phyloP scores from a whole-genome alignment of 2,888 invertebrate species.

The Limnephilus rhombicus region DNA sequence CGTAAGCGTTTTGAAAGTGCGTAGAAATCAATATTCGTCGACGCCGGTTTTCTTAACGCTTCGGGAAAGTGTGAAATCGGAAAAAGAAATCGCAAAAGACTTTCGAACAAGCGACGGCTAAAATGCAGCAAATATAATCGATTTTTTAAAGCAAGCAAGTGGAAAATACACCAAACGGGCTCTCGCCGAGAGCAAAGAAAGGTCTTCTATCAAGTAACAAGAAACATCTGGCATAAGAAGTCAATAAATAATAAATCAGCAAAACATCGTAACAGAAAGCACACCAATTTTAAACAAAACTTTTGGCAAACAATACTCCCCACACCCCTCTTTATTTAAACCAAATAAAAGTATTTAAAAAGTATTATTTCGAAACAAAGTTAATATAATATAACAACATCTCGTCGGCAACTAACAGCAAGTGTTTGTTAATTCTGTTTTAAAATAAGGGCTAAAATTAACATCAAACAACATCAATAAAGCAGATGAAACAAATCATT shows the following conservation, averaged over 20 bases:
- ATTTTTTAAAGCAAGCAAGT: conserved; percentile 41
- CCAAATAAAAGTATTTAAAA: conserved; percentile 44
- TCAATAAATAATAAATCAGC: conserved; percentile 48
- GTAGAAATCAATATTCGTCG: conserved; percentile 6
- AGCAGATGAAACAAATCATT: conserved; percentile 45
- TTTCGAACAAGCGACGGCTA: not conserved
- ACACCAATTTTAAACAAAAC: conserved; percentile 47
- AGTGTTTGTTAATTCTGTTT: conserved; percentile 41
- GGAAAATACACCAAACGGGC: conserved; percentile 42
- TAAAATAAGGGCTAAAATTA: conserved; percentile 57
- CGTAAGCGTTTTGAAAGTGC: conserved; percentile 22
- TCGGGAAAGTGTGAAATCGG: not conserved
- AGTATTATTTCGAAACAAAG: conserved; percentile 53
- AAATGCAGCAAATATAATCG: not conserved
- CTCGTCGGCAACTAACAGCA: conserved; percentile 39
- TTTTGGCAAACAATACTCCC: conserved; percentile 46
- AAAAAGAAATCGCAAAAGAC: not conserved
- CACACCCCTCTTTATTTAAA: conserved; percentile 28
- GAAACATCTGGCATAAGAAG: conserved; percentile 64
- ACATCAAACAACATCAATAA: conserved; percentile 52
- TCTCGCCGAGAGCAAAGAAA: conserved; percentile 38
- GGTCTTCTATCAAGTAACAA: conserved; percentile 28
- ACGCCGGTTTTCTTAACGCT: conserved; percentile 37
- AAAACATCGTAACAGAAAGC: conserved; percentile 51
- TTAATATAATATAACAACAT: conserved; percentile 49